phyloP scores from a whole-genome alignment of 1,140 invertebrate species.

The Lucilia cuprina region DNA sequence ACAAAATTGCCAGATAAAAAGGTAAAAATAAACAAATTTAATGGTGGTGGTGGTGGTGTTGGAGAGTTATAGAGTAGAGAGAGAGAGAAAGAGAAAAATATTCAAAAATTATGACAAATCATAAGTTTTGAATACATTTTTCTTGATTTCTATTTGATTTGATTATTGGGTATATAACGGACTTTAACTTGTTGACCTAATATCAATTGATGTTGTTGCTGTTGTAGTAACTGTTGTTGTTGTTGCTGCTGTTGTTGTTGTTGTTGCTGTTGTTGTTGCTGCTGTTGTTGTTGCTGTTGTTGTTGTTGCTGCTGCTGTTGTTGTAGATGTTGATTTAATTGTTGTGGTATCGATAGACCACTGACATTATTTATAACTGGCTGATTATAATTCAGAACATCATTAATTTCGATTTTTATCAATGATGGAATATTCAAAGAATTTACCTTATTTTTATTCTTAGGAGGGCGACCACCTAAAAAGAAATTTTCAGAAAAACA shows the following conservation, averaged over 20 bases:
- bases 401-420: constrained; percentile 60
- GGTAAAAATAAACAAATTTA: background rate
- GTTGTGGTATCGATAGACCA: constrained; percentile 58
- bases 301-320: constrained; percentile 46
- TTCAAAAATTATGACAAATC: constrained; percentile 3
- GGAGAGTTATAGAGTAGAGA: background rate
- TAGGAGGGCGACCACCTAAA: constrained; percentile 56
- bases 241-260: constrained; percentile 42
- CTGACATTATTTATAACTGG: constrained; percentile 59
- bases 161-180: constrained; percentile 60
- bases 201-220: constrained; percentile 43
- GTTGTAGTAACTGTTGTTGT: constrained; percentile 53
- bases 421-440: constrained; percentile 39
- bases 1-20: background rate
- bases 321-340: constrained; percentile 60
- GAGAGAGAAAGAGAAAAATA: background rate
- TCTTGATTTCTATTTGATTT: constrained; percentile 36
- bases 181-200: constrained; percentile 54
- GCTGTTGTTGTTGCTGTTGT: constrained; percentile 40
- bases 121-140: constrained; percentile 5
- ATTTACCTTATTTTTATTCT: constrained; percentile 52
- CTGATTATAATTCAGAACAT: constrained; percentile 55
- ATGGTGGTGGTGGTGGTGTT: too few relatives aligned
- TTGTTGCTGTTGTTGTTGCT: constrained; percentile 47
- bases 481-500: background rate